Evolutionary conservation across 2,888 invertebrate species (phyloP), one percentile per base, ranked within the genome.

Genomic region (Campopleginae sp.): DNA sequence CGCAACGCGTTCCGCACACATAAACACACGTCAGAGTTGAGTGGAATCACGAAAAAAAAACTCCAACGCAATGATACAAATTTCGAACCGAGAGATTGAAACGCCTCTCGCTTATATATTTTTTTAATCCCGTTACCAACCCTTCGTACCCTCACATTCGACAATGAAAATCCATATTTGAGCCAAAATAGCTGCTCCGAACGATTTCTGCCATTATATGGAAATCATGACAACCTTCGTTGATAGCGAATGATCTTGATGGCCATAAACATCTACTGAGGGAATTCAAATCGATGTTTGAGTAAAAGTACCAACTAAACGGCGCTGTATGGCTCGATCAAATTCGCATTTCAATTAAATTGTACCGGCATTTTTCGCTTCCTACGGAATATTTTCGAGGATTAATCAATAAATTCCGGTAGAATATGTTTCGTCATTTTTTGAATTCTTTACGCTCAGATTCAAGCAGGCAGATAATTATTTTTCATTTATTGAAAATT

Each of bases 41-140:
- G 83, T 80, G 66, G 80, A 86, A 87, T 88, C 84, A 87, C 87
- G 86, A 86, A 85, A 86, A 87, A 86, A 87, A 81, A 85, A 76
- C 46, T 54, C 44, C 31, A 10, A 51, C 48, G 48, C 42, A 42
- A 76, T 71, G 66, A 51, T 19, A 42, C 51, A 48, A 44, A 42
- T n/a, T 14, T 19, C 19, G 42, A 33, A 42, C 23, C 42, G 51
- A 48, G 54, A 65, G 63, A 84, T 80, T 76, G 80, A 85, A 72
- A 71, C 7, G 61, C 66, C 14, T 42, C 63, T 48, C 46, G 19
- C 51, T 51, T 33, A n/a, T 14, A 75, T n/a, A 44, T 65, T 65
- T 33, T 65, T 33, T 38, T 2, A 38, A 38, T 65, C 3, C 19
- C 14, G 17, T 17, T 63, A 51, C 10, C 7, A n/a, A 51, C 51